A percentile compares a stretch with the other conserved stretches of the same genome.
These are phyloP conservation scores for Limnephilus marmoratus DNA, from an alignment of 2,888 invertebrate species.

Conservation along the genomic window DNA sequence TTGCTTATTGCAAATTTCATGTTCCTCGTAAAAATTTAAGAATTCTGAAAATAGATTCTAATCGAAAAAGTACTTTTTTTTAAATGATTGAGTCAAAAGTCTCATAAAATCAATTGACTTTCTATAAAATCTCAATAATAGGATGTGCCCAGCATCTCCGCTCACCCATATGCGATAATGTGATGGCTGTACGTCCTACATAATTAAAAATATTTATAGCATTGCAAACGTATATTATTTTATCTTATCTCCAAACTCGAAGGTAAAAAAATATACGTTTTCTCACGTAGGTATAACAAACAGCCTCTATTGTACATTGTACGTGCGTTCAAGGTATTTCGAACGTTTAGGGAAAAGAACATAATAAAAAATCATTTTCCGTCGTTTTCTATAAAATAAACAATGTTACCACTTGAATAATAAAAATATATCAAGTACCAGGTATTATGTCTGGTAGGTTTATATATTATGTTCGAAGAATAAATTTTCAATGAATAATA, in stretches of 20 bases:
- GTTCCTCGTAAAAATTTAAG: neutral
- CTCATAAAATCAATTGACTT: neutral
- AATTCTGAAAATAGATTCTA: neutral
- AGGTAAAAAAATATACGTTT: neutral
- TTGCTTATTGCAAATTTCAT: neutral
- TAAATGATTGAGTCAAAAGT: neutral
- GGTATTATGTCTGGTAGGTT: neutral
- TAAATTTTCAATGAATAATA: neutral
- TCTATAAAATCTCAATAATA: too few species aligned
- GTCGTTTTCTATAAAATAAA: neutral
- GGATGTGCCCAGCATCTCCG: neutral
- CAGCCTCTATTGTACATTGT: neutral
- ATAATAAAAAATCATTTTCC: neutral
- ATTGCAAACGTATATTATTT: neutral
- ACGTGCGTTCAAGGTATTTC: neutral
- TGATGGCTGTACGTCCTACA: neutral
- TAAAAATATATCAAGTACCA: neutral
- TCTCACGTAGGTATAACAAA: neutral
- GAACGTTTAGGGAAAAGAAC: neutral
- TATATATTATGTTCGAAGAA: neutral
- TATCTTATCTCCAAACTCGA: neutral
- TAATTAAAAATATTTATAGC: neutral
- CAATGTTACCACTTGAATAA: neutral
- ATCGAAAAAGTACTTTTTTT: neutral
- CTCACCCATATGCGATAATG: neutral